These are phyloP conservation scores for Peromyscus polionotus DNA, from an alignment of 2,113 vertebrate genomes.

Conservation along the genomic window DNA sequence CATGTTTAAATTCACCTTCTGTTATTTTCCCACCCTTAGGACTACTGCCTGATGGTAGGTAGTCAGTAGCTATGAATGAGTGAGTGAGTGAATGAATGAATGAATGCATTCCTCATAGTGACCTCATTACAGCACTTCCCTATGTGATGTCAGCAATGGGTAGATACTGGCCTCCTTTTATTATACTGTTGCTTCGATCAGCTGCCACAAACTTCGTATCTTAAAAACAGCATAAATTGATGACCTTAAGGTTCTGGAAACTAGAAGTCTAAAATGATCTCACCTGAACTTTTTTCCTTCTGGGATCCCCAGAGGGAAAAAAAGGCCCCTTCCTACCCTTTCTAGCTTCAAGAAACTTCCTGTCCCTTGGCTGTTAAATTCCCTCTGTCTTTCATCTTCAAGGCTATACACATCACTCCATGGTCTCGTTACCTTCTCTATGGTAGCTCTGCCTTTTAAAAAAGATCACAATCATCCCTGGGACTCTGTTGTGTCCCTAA, in stretches of 20 bases:
- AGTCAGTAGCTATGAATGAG: neutral
- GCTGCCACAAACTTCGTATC: neutral
- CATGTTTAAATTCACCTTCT: no score
- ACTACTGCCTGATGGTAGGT: neutral
- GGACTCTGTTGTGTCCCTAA: neutral
- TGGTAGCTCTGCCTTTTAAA: neutral
- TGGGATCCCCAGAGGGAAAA: neutral
- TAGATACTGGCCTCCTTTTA: neutral
- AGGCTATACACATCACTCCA: neutral
- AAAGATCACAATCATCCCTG: neutral
- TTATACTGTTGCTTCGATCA: neutral
- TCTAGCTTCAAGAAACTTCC: neutral
- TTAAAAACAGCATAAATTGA: neutral
- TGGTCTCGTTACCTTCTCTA: neutral
- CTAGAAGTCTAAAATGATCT: neutral
- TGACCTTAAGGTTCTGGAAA: neutral
- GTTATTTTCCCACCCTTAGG: neutral
- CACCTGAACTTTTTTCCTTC: neutral
- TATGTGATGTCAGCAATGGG: neutral
- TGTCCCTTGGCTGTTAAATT: no score
- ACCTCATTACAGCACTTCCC: neutral
- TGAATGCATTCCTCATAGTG: neutral
- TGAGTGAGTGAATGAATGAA: neutral
- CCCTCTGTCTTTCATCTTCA: neutral
- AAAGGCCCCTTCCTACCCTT: neutral